Evolutionary conservation across 2,797 vertebrate genomes (phyloP), one percentile per base, ranked within the genome.

Genomic region (Pyrocephalus nanus): DNA sequence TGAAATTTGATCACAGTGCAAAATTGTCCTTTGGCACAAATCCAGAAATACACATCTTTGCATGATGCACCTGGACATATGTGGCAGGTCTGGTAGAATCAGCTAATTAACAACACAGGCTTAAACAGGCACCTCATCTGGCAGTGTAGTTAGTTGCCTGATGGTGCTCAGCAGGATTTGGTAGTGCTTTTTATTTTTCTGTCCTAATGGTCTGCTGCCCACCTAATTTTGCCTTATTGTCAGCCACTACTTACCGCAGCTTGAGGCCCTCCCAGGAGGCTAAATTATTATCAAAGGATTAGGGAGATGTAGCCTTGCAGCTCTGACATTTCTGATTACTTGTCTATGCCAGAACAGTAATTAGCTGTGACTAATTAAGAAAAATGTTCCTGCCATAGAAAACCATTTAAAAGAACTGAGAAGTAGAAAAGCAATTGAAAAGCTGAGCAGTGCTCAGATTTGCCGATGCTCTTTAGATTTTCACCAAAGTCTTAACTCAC

Each of bases 321-420:
- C 98, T 98, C 98, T 98, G 98, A 98, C 98, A 98, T 98, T 98
- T 98, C 98, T 98, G 98, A 98, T 98, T 98, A 98, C 98, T 98
- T 98, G 98, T 98, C 98, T 98, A 98, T 98, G 98, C 98, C 98
- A 98, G 98, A 98, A 98, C 98, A 98, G 98, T 98, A 98, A 98
- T 98, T 98, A 98, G 98, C 98, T 98, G 98, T 98, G 98, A 98
- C 98, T 98, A 98, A 98, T 98, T 98, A 98, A 98, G 98, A 98
- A 98, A 98, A 98, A 98, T 98, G 98, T 98, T 97, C 98, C 97
- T 98, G 97, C 98, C 98, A 98, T 98, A 98, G 97, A 98, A 98
- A 98, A 97, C 97, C 97, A 97, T 98, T 98, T 98, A 98, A 98
- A 98, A 98, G 98, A 98, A 97, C 98, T 92, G 96, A 98, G 97